These are phyloP conservation scores for Elysia chlorotica DNA, from an alignment of 1,140 invertebrate species.

Conservation along the genomic window DNA sequence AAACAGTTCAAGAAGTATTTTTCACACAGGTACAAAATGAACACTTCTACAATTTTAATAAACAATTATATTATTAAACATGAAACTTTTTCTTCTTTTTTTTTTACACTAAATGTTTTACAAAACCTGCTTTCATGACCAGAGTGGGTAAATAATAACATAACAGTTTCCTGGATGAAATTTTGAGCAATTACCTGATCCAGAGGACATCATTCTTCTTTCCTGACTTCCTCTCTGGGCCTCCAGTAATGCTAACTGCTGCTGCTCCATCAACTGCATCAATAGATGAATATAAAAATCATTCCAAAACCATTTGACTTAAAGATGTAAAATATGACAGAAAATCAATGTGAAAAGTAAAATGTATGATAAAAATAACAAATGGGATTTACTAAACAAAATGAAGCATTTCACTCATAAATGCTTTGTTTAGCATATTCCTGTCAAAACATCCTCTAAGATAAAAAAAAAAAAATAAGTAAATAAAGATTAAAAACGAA, in stretches of 20 bases:
- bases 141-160: not conserved
- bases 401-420: no score
- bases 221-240: slow-evolving; percentile 45
- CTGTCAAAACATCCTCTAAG: no score
- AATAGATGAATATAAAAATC: slow-evolving; percentile 4
- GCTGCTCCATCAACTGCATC: slow-evolving; percentile 36
- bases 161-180: no score
- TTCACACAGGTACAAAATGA: no score
- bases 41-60: not conserved
- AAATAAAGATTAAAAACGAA: no score
- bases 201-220: slow-evolving; percentile 26
- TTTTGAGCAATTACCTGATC: slow-evolving; percentile 3
- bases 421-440: no score
- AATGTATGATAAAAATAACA: not conserved
- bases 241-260: slow-evolving; percentile 53
- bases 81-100: not conserved
- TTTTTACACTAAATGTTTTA: not conserved
- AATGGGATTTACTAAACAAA: not conserved
- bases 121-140: not conserved
- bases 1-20: no score
- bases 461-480: no score
- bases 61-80: not conserved
- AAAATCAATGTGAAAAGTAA: not conserved
- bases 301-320: not conserved
- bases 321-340: not conserved